Percentiles rank a stretch among this genome's conserved stretches.
These are phyloP conservation scores for Tribolium freemani DNA, from an alignment of 2,888 invertebrate genomes.

Conservation along the genomic window DNA sequence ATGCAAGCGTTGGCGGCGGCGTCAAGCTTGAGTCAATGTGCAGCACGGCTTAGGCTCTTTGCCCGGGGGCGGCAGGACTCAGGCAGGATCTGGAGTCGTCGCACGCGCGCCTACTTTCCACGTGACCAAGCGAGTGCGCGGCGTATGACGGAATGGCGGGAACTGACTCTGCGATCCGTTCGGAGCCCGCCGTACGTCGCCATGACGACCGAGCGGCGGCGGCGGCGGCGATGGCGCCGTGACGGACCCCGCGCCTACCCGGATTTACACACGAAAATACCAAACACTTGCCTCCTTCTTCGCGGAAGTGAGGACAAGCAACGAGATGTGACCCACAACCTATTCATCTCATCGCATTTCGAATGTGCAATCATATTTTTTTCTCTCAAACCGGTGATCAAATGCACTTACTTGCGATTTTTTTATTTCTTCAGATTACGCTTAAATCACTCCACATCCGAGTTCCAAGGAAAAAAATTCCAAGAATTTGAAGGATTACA, in stretches of 20 bases:
- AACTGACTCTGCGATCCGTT: constrained; percentile 60
- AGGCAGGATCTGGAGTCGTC: constrained; percentile 60
- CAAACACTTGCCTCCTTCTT: constrained; percentile 34
- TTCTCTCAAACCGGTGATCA: no score
- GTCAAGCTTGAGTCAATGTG: constrained; percentile 57
- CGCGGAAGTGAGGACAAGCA: constrained; percentile 49
- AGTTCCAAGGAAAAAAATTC: no score
- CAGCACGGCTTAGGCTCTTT: constrained; percentile 50
- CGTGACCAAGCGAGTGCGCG: constrained; percentile 68
- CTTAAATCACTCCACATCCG: no score
- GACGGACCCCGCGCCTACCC: constrained; percentile 60
- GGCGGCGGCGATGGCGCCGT: constrained; percentile 65
- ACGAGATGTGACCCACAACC: background rate
- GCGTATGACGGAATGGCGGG: constrained; percentile 67
- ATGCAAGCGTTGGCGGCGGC: constrained; percentile 64
- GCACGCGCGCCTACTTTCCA: constrained; percentile 62
- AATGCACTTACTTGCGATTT: no score
- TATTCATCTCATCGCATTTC: background rate
- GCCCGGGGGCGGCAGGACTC: constrained; percentile 62
- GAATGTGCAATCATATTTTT: no score
- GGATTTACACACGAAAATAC: background rate
- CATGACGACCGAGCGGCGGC: constrained; percentile 65
- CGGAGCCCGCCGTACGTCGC: constrained; percentile 63
- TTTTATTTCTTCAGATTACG: no score
- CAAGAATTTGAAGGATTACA: no score